phyloP scores from a whole-genome alignment of 2,888 invertebrate species.

The Lasioglossum calceatum region DNA sequence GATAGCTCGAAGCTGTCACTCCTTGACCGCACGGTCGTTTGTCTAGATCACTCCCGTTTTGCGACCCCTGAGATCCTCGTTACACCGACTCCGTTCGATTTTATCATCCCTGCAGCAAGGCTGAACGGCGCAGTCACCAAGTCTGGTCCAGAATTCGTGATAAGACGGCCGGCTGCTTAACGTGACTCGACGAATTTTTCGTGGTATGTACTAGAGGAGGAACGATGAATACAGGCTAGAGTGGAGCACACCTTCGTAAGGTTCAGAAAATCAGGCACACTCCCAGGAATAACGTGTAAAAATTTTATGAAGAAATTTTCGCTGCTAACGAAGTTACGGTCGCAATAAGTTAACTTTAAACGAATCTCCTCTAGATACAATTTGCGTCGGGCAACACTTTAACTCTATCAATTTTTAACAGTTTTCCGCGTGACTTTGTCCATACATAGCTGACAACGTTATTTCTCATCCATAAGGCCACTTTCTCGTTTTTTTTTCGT shows the following conservation, averaged over 20 bases:
- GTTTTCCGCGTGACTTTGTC: neutral
- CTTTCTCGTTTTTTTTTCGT: fast-evolving
- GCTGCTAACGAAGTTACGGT: neutral
- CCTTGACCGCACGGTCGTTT: conserved; percentile 81
- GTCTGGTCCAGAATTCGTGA: conserved; percentile 48
- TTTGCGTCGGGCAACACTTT: neutral
- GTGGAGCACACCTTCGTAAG: neutral
- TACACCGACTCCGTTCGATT: conserved; percentile 57
- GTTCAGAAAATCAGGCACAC: neutral
- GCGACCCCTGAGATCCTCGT: conserved; percentile 65
- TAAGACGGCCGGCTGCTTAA: conserved; percentile 44
- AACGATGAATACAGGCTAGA: neutral
- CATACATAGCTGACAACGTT: neutral
- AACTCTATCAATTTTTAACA: neutral
- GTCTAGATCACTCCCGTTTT: conserved; percentile 79
- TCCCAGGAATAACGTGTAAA: neutral
- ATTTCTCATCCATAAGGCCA: neutral
- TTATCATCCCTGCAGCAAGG: conserved; percentile 42
- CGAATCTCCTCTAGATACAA: neutral
- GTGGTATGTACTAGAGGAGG: neutral
- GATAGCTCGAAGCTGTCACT: conserved; percentile 81
- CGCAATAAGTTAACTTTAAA: neutral
- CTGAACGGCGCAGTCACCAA: conserved; percentile 45
- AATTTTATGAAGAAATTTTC: neutral
- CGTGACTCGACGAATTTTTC: conserved; percentile 48